phyloP scores from a whole-genome alignment of 2,113 vertebrate species.

The Cephalopholis sonnerati region DNA sequence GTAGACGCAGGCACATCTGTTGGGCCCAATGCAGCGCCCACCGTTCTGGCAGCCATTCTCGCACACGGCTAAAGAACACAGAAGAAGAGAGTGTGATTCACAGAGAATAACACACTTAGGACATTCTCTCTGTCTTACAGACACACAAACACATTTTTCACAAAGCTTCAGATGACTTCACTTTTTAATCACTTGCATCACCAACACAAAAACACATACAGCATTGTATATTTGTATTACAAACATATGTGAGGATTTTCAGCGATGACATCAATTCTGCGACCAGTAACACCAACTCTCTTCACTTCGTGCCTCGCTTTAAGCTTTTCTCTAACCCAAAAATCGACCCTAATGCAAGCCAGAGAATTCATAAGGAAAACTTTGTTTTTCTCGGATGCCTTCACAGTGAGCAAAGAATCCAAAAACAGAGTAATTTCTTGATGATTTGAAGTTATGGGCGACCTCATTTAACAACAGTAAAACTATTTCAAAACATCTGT shows the following conservation, averaged over 20 bases:
- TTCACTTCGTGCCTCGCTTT: background rate
- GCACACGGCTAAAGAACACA: slow-evolving; percentile 88
- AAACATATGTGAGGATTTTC: slow-evolving; percentile 14
- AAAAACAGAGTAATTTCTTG: no score
- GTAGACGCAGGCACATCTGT: slow-evolving; percentile 96
- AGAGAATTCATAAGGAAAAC: no score
- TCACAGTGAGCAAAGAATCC: no score
- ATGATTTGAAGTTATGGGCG: no score
- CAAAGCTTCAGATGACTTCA: slow-evolving; percentile 28
- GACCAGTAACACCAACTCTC: background rate
- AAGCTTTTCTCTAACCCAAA: background rate
- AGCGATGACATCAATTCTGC: background rate
- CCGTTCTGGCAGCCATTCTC: slow-evolving; percentile 97
- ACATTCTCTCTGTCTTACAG: slow-evolving; percentile 1
- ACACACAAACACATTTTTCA: slow-evolving; percentile 21
- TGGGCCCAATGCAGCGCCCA: slow-evolving; percentile 96
- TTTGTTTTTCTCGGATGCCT: no score
- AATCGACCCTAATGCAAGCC: background rate
- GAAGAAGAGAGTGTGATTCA: slow-evolving; percentile 6
- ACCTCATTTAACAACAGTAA: no score
- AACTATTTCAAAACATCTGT: no score
- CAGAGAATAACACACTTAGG: background rate
- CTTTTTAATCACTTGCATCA: slow-evolving; percentile 10
- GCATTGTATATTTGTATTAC: background rate
- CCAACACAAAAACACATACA: slow-evolving; percentile 1